Percentiles rank a stretch among this genome's conserved stretches.
Evolutionary conservation across 2,888 invertebrate genomes (phyloP).

Genomic region (Diarsia mendica): DNA sequence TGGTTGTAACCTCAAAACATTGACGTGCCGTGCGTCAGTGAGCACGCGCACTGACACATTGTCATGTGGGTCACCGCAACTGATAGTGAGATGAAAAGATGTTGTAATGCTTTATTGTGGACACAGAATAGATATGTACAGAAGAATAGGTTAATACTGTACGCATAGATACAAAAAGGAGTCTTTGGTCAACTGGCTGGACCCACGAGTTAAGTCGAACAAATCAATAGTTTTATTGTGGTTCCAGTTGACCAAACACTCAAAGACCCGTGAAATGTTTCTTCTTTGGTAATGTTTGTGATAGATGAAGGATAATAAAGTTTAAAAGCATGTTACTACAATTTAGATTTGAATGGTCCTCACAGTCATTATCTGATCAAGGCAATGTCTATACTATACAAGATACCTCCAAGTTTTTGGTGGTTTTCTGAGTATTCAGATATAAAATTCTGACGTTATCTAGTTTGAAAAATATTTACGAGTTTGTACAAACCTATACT

Average conservation of each 20-base stretch:
- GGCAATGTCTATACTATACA: not conserved
- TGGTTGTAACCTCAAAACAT: constrained; percentile 34
- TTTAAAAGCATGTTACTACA: too few species aligned
- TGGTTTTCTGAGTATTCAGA: not conserved
- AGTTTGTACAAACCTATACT: not conserved
- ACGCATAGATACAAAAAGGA: not conserved
- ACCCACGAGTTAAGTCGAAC: too few species aligned
- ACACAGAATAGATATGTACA: not conserved
- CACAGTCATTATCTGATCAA: not conserved
- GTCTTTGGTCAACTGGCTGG: too few species aligned
- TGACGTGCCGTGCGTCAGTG: constrained; percentile 35
- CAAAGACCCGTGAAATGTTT: too few species aligned
- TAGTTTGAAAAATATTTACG: not conserved
- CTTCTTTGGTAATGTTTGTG: too few species aligned
- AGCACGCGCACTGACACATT: constrained; percentile 35
- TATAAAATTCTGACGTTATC: not conserved
- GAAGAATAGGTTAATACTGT: not conserved
- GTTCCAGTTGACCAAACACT: too few species aligned
- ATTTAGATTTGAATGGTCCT: too few species aligned
- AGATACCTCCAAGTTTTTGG: not conserved
- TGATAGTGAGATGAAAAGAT: constrained; percentile 69
- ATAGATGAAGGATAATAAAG: too few species aligned
- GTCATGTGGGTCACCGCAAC: constrained; percentile 46
- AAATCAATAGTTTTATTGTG: too few species aligned
- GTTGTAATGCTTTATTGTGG: constrained; percentile 37